Conservation (phyloP, 2,113 vertebrate species). For the Manacus vitellinus region DNA sequence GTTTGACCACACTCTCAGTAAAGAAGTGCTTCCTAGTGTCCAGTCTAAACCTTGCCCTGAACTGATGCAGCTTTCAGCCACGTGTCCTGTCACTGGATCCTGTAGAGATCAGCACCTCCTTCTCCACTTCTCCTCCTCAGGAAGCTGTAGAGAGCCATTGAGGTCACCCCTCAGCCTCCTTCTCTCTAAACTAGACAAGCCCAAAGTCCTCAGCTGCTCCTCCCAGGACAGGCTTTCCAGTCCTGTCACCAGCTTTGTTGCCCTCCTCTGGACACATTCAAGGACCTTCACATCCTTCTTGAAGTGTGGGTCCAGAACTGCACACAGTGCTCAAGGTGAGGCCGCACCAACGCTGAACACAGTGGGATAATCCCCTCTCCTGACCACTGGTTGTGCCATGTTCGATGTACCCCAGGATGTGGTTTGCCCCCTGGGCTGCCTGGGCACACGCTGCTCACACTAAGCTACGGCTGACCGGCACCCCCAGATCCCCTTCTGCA, state of each 20-base stretch:
- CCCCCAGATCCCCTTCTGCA: not conserved
- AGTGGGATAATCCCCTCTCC: not conserved
- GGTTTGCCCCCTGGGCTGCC: not conserved
- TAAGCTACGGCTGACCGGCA: not conserved
- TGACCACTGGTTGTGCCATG: not conserved
- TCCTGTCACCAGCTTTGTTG: not conserved
- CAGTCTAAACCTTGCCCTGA: not conserved
- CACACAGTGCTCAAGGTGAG: not conserved
- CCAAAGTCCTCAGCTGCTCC: not conserved
- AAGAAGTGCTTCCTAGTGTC: not conserved
- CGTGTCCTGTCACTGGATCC: not conserved
- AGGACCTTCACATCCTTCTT: not conserved
- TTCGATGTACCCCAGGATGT: not conserved
- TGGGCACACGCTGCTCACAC: no score
- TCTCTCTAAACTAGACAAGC: not conserved
- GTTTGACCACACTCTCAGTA: not conserved
- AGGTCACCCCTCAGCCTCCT: not conserved
- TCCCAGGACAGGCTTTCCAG: not conserved
- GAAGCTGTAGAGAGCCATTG: not conserved
- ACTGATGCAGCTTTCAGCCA: not conserved
- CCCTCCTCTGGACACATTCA: not conserved
- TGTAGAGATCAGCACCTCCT: not conserved
- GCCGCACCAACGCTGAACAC: not conserved
- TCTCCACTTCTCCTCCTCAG: not conserved
- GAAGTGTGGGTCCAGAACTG: not conserved